Evolutionary conservation across 2,888 invertebrate genomes (phyloP).

Genomic region (Coelopa pilipes): DNA sequence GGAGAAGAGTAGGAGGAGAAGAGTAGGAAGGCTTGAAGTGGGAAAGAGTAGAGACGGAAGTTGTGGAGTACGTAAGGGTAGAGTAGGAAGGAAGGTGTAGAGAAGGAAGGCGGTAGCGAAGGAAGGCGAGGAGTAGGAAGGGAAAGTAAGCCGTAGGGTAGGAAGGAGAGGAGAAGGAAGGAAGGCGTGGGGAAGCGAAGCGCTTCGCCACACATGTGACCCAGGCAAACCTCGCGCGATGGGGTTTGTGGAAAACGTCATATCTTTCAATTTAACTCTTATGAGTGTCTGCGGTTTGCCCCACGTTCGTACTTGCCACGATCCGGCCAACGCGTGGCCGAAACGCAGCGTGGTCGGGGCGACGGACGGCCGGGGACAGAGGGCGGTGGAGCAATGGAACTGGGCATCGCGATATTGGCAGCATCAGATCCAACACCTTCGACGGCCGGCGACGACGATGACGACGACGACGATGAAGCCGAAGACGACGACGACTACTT

Average conservation of each 20-base stretch:
- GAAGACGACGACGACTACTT: too few species aligned
- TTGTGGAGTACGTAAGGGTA: too few species aligned
- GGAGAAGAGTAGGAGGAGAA: too few species aligned
- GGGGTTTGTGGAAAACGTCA: conserved; percentile 29
- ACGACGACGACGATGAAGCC: too few species aligned
- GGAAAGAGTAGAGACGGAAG: too few species aligned
- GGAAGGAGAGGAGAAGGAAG: too few species aligned
- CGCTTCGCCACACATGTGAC: conserved; percentile 28
- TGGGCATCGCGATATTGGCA: conserved; percentile 26
- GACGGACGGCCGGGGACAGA: neutral
- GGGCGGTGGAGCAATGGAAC: neutral
- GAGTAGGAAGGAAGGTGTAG: too few species aligned
- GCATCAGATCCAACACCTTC: conserved; percentile 2
- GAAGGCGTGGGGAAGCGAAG: neutral
- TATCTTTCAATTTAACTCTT: conserved; percentile 39
- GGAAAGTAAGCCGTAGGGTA: too few species aligned
- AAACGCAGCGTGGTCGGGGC: neutral
- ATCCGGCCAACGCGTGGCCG: conserved; percentile 13
- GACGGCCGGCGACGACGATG: too few species aligned
- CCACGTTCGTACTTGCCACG: neutral
- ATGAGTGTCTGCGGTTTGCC: conserved; percentile 40
- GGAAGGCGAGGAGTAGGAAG: too few species aligned
- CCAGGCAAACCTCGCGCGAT: conserved; percentile 19
- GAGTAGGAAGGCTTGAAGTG: too few species aligned
- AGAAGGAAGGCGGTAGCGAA: too few species aligned